These are phyloP conservation scores for Machaerirhynchus nigripectus DNA, from an alignment of 2,113 vertebrate genomes.

Conservation along the genomic window DNA sequence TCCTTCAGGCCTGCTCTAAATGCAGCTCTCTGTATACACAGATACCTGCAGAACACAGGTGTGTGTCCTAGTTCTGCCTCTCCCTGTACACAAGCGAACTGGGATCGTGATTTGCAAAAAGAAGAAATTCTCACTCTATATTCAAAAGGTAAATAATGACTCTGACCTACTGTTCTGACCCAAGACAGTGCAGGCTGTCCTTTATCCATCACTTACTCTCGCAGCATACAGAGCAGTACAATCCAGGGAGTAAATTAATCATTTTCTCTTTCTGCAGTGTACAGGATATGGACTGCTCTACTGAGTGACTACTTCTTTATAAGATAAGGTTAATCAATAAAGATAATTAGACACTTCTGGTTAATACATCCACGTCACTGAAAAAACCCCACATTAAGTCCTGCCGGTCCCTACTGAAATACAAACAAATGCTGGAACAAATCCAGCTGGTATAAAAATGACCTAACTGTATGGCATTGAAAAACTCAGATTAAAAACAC, in stretches of 20 bases:
- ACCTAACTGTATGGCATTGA: not conserved
- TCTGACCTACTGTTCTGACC: constrained; percentile 48
- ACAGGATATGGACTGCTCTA: constrained; percentile 26
- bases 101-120: not conserved
- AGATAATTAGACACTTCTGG: constrained; percentile 50
- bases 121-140: not conserved
- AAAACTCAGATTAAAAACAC: not conserved
- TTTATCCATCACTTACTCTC: constrained; percentile 9
- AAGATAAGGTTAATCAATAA: constrained; percentile 62
- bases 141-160: constrained; percentile 41
- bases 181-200: constrained; percentile 3
- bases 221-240: not conserved
- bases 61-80: not conserved
- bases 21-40: not conserved
- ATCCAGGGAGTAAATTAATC: constrained; percentile 46
- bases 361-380: constrained; percentile 28
- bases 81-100: not conserved
- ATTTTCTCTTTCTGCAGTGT: constrained; percentile 24
- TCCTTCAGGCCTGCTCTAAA: not conserved
- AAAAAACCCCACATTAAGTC: not conserved
- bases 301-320: constrained; percentile 39
- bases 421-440: constrained; percentile 8
- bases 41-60: not conserved
- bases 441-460: not conserved
- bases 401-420: not conserved